Evolutionary conservation across 2,113 vertebrate species (phyloP), one percentile per base, ranked within the genome.

Genomic region (Zosterops japonicus): DNA sequence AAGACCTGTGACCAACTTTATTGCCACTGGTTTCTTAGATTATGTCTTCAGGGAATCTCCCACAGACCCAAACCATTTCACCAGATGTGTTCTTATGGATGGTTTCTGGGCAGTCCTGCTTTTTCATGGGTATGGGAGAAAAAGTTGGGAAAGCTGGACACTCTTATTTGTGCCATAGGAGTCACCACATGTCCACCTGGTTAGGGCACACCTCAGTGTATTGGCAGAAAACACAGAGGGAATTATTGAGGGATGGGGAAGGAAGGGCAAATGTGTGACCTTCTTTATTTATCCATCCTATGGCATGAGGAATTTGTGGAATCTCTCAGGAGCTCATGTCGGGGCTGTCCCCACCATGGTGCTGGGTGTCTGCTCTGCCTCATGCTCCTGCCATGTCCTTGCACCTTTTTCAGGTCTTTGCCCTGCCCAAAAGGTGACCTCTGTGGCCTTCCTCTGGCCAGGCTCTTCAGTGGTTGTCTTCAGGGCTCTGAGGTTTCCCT

Each of bases 71-170:
- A 68, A 47, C 17, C 24, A 5, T n/a, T 57, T 50, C 42, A 69
- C 12, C 17, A 14, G 21, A 1, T 17, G 5, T 24, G 6, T n/a
- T 63, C 12, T 31, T 57, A 4, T 0, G 14, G 69, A 15, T 3
- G 10, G 14, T 23, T 83, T 47, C 31, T 70, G 80, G 69, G 27
- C 41, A 84, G n/a, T 56, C 10, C n/a, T 44, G 23, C 39, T 36
- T 83, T 33, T 56, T 27, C 28, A 39, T 57, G 52, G 56, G 14
- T 75, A 67, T 79, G 75, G 56, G 22, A 90, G 35, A 22, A 57
- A 50, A 55, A 61, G 9, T 28, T 78, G 41, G 55, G 18, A 19
- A 81, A 65, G 33, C 52, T 53, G 67, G 60, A 15, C 0, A 0
- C 29, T 65, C 61, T 8, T 12, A 4, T 4, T 53, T 82, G 77